Conservation (phyloP, 2,888 invertebrate genomes). For the Hedya salicella region DNA sequence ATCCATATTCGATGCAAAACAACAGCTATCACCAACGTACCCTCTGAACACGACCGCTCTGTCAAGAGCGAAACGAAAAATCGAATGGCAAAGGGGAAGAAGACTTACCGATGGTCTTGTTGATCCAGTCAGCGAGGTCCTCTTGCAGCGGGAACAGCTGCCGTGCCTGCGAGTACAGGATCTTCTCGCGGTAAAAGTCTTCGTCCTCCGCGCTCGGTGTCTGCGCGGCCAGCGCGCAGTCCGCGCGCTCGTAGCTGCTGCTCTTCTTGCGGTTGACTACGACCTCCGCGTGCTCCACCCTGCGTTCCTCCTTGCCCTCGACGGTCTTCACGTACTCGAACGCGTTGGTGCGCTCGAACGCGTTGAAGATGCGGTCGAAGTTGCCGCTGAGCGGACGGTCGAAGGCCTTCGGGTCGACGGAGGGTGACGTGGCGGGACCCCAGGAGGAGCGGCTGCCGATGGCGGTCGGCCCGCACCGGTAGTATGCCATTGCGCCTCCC, state of each 20-base stretch:
- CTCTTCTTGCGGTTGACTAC: slow-evolving; percentile 78
- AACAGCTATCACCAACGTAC: too few species aligned
- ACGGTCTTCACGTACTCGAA: slow-evolving; percentile 70
- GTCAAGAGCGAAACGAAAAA: background rate
- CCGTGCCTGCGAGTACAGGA: slow-evolving; percentile 90
- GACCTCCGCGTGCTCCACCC: slow-evolving; percentile 72
- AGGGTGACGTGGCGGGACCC: slow-evolving; percentile 85
- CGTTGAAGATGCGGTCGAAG: slow-evolving; percentile 81
- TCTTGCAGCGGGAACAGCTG: slow-evolving; percentile 93
- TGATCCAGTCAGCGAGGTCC: slow-evolving; percentile 95
- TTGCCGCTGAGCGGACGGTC: slow-evolving; percentile 78
- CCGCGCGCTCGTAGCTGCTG: slow-evolving; percentile 79
- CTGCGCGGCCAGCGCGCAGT: slow-evolving; percentile 81
- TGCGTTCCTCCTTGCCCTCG: slow-evolving; percentile 61
- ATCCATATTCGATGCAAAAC: too few species aligned
- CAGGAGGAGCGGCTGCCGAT: slow-evolving; percentile 83
- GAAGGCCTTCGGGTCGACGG: slow-evolving; percentile 67
- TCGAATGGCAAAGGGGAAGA: background rate
- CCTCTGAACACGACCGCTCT: too few species aligned
- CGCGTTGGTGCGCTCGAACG: slow-evolving; percentile 81
- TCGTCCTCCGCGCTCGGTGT: slow-evolving; percentile 85
- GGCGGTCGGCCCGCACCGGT: slow-evolving; percentile 78
- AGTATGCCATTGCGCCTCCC: slow-evolving; percentile 72
- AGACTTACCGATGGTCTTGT: slow-evolving; percentile 92
- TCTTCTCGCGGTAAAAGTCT: slow-evolving; percentile 89